Percentiles rank a stretch among this genome's conserved stretches.
These are phyloP conservation scores for Sphaerophoria taeniata DNA, from an alignment of 2,888 invertebrate genomes.

Conservation along the genomic window DNA sequence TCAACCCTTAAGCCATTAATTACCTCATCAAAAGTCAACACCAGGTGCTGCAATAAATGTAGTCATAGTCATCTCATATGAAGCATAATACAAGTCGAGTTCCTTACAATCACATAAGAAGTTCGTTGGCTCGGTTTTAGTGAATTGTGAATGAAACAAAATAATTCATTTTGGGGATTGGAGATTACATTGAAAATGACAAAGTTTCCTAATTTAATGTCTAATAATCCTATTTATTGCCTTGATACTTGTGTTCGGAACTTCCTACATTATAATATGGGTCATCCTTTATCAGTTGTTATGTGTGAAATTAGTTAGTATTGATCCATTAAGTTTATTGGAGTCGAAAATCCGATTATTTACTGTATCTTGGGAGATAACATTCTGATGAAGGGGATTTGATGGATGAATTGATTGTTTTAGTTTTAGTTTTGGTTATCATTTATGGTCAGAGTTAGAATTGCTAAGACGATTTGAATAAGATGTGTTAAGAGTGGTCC, in stretches of 20 bases:
- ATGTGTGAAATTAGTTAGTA: slow-evolving; percentile 39
- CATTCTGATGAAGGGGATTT: too few species aligned
- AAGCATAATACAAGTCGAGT: too few species aligned
- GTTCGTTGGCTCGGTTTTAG: not conserved
- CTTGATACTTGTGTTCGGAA: not conserved
- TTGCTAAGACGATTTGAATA: too few species aligned
- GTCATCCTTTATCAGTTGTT: slow-evolving; percentile 29
- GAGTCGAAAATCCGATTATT: too few species aligned
- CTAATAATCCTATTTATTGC: slow-evolving; percentile 38
- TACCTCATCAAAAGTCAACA: slow-evolving; percentile 4
- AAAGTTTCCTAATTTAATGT: slow-evolving; percentile 37
- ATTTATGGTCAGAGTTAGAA: too few species aligned
- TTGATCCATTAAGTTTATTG: slow-evolving; percentile 20
- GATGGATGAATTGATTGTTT: too few species aligned
- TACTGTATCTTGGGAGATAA: not conserved
- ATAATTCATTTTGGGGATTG: too few species aligned
- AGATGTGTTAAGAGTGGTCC: too few species aligned
- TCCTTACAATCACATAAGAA: not conserved
- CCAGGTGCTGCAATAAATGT: not conserved
- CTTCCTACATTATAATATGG: not conserved
- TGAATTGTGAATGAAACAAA: too few species aligned
- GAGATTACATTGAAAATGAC: slow-evolving; percentile 19
- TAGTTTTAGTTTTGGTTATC: too few species aligned
- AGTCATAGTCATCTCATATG: not conserved
- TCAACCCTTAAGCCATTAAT: slow-evolving; percentile 3